Percentiles rank a stretch among this genome's conserved stretches.
Conservation (phyloP, 2,797 vertebrate species). For the Malurus leucopterus region DNA sequence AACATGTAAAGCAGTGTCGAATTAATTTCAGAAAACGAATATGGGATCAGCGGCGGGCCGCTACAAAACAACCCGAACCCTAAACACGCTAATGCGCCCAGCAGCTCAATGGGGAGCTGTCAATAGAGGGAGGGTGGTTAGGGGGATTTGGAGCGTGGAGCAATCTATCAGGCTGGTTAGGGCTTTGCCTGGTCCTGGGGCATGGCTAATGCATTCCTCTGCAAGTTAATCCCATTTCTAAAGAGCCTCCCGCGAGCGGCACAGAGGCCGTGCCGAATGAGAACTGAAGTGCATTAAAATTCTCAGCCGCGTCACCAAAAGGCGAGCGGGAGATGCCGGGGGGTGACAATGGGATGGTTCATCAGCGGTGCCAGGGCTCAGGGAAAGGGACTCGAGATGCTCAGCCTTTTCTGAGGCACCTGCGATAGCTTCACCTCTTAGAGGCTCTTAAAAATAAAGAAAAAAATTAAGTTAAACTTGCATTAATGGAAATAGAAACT, state of each 20-base stretch:
- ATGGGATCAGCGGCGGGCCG: conserved; percentile 79
- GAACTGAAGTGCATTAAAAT: conserved; percentile 79
- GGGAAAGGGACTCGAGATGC: neutral
- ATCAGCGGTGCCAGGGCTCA: conserved; percentile 63
- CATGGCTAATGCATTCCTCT: conserved; percentile 84
- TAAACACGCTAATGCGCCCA: conserved; percentile 79
- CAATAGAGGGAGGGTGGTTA: conserved; percentile 66
- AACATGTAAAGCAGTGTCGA: conserved; percentile 83
- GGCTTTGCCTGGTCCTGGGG: conserved; percentile 68
- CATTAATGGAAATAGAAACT: too few relatives aligned
- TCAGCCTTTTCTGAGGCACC: conserved; percentile 5
- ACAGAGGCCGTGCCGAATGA: conserved; percentile 71
- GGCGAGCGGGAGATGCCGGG: conserved; percentile 73
- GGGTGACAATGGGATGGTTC: conserved; percentile 64
- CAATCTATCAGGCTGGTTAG: conserved; percentile 77
- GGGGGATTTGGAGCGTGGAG: conserved; percentile 75
- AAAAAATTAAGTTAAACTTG: neutral
- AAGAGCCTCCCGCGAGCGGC: conserved; percentile 78
- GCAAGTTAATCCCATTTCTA: conserved; percentile 88
- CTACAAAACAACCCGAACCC: conserved; percentile 80
- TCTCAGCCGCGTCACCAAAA: conserved; percentile 80
- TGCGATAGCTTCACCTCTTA: neutral
- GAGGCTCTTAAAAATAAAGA: neutral
- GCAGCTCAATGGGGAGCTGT: conserved; percentile 78
- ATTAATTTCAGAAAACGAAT: conserved; percentile 86